Conservation (phyloP, 2,888 invertebrate genomes). For the Archaeoteleia sp. region DNA sequence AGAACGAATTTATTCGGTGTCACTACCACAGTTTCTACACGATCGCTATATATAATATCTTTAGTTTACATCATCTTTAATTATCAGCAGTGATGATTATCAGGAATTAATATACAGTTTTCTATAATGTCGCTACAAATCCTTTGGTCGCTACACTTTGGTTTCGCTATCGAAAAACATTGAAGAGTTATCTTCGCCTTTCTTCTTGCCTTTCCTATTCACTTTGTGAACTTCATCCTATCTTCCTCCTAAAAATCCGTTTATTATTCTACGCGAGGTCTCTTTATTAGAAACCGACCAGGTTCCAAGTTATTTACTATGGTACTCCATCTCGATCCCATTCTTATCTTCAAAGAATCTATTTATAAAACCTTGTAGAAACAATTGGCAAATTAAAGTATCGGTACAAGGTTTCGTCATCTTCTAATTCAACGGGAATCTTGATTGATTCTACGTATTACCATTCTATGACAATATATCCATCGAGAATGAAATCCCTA, state of each 20-base stretch:
- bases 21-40: conserved; percentile 70
- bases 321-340: no score
- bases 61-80: conserved; percentile 68
- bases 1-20: conserved; percentile 73
- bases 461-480: conserved; percentile 40
- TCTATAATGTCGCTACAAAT: conserved; percentile 64
- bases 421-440: conserved; percentile 8
- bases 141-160: conserved; percentile 58
- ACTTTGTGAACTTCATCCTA: background rate
- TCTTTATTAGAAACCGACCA: background rate
- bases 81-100: conserved; percentile 65
- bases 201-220: background rate
- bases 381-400: background rate
- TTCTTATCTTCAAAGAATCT: background rate
- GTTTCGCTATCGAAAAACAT: conserved; percentile 54
- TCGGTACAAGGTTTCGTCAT: background rate
- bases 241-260: background rate
- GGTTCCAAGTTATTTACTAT: background rate
- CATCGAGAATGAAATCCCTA: conserved; percentile 46
- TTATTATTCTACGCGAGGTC: background rate
- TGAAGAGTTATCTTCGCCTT: conserved; percentile 35
- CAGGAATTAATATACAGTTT: conserved; percentile 69
- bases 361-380: conserved; percentile 9
- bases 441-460: conserved; percentile 16
- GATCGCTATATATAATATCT: conserved; percentile 64